These are phyloP conservation scores for Xiphorhynchus erythropygius DNA, from an alignment of 2,797 vertebrate genomes.

Conservation along the genomic window DNA sequence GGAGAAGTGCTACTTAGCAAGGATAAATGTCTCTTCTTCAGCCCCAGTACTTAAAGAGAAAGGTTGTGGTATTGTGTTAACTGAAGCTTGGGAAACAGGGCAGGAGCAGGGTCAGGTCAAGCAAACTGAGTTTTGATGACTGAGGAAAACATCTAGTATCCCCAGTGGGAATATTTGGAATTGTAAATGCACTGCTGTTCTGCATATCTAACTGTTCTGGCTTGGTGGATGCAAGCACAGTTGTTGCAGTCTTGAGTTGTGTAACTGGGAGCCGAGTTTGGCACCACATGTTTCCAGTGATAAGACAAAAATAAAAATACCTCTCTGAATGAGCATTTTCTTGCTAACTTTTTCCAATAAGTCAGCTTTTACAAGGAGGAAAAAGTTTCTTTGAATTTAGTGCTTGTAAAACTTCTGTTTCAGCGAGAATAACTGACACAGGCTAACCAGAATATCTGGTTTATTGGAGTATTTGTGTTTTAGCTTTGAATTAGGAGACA, in stretches of 20 bases:
- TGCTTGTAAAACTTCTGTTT: neutral
- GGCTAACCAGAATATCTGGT: neutral
- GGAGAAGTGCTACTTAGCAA: neutral
- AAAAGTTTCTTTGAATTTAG: neutral
- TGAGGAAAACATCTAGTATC: neutral
- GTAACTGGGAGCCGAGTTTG: neutral
- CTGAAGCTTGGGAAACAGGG: neutral
- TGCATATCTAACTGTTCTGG: neutral
- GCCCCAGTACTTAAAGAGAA: neutral
- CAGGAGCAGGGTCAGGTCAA: neutral
- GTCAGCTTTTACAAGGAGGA: neutral
- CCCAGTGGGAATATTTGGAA: neutral
- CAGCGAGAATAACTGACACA: neutral
- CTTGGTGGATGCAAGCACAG: accelerated
- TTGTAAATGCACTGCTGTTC: neutral
- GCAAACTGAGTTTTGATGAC: neutral
- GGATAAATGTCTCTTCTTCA: neutral
- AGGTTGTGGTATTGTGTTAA: neutral
- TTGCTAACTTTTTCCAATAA: neutral
- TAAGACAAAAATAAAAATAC: neutral
- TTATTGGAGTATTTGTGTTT: neutral
- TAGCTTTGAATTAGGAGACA: neutral
- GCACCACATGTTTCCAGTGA: neutral
- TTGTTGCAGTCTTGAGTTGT: neutral
- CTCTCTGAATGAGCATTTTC: neutral